phyloP scores from a whole-genome alignment of 2,797 vertebrate genomes.

The Molothrus ater region DNA sequence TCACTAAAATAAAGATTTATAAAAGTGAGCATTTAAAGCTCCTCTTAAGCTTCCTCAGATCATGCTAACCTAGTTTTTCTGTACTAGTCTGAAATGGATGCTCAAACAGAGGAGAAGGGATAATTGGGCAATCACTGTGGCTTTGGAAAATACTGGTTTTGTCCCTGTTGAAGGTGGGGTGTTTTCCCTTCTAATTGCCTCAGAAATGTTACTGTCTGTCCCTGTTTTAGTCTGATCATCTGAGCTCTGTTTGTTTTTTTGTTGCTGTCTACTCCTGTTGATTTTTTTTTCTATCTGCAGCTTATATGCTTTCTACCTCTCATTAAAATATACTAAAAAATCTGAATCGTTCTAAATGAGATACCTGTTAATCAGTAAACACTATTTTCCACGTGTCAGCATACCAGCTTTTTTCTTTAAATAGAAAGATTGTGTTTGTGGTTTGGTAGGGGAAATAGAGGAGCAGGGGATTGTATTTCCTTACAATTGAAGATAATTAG shows the following conservation, averaged over 20 bases:
- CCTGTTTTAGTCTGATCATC: not conserved
- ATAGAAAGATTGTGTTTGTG: not conserved
- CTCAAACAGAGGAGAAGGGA: not conserved
- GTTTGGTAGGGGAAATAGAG: not conserved
- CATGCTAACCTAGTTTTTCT: not conserved
- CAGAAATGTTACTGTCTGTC: not conserved
- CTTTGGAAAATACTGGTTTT: not conserved
- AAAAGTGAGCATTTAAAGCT: not conserved
- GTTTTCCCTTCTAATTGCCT: not conserved
- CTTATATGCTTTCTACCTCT: not conserved
- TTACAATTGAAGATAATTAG: not conserved
- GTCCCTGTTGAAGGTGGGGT: not conserved
- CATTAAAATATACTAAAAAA: not conserved
- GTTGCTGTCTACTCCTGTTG: not conserved
- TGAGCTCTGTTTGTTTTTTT: not conserved
- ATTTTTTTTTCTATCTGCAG: not conserved
- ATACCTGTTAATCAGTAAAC: not conserved
- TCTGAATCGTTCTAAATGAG: not conserved
- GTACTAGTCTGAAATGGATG: not conserved
- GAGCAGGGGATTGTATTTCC: not conserved
- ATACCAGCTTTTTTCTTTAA: not conserved
- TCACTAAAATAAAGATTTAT: not conserved
- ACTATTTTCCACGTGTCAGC: not conserved
- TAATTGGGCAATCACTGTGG: not conserved
- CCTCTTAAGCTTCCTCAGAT: not conserved